These are phyloP conservation scores for Eurois occulta DNA, from an alignment of 2,888 invertebrate genomes.

Conservation along the genomic window DNA sequence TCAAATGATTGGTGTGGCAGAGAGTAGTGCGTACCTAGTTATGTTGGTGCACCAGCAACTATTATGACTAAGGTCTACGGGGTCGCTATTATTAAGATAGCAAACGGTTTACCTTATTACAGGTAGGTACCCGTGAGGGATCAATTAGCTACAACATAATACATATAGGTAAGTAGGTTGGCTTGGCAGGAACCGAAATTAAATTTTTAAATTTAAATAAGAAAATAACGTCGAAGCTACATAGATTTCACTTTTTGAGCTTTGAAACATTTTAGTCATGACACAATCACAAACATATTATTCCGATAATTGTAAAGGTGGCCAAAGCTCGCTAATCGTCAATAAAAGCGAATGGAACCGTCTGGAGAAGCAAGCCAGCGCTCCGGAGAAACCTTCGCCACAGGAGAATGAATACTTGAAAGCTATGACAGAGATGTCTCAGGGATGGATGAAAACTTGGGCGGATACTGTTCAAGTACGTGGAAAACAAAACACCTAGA, in stretches of 20 bases:
- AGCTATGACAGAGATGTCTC: slow-evolving; percentile 74
- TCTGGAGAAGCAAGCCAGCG: slow-evolving; percentile 68
- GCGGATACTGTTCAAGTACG: slow-evolving; percentile 78
- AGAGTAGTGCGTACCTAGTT: background rate
- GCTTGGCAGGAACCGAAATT: background rate
- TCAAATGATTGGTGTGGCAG: background rate
- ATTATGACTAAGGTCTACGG: background rate
- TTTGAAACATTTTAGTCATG: slow-evolving; percentile 13
- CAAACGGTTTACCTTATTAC: background rate
- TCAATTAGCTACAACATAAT: background rate
- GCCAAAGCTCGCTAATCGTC: slow-evolving; percentile 65
- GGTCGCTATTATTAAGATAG: background rate
- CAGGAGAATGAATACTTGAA: slow-evolving; percentile 70
- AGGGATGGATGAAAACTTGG: slow-evolving; percentile 78
- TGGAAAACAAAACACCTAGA: too few relatives aligned
- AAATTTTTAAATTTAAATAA: slow-evolving; percentile 10
- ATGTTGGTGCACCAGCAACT: background rate
- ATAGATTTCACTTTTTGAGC: slow-evolving; percentile 43
- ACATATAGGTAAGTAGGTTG: background rate
- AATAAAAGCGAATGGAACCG: slow-evolving; percentile 78
- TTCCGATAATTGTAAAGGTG: slow-evolving; percentile 39
- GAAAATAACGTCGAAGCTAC: slow-evolving; percentile 19
- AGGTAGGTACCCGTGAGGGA: background rate
- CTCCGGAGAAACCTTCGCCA: slow-evolving; percentile 45
- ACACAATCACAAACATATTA: slow-evolving; percentile 43